These are phyloP conservation scores for Mirounga angustirostris DNA, from an alignment of 2,113 vertebrate species.

Conservation along the genomic window DNA sequence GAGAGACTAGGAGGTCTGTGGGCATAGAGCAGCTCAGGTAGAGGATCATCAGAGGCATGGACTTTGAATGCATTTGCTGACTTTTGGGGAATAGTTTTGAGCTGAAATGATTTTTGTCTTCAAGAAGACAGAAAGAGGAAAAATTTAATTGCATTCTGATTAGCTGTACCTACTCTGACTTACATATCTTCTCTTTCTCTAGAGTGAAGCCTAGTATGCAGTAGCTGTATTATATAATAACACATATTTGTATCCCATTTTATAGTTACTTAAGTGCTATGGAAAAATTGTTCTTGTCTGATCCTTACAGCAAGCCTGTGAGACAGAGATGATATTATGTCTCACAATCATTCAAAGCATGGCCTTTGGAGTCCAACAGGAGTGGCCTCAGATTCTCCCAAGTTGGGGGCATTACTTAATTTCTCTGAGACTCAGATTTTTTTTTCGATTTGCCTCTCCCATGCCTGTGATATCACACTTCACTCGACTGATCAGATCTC, in stretches of 20 bases:
- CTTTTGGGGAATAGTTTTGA: background rate
- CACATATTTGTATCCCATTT: background rate
- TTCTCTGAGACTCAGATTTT: background rate
- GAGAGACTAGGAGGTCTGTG: background rate
- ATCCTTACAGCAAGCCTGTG: background rate
- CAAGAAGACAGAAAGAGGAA: background rate
- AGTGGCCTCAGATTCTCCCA: background rate
- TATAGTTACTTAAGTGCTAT: background rate
- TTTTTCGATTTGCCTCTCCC: background rate
- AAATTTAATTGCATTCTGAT: background rate
- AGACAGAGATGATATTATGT: background rate
- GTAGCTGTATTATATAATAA: background rate
- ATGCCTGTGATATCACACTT: background rate
- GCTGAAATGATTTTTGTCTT: background rate
- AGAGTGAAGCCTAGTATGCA: background rate
- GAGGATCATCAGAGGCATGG: background rate
- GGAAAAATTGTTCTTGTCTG: background rate
- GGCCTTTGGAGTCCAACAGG: background rate
- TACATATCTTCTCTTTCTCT: background rate
- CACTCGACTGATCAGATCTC: background rate
- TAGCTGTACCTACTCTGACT: background rate
- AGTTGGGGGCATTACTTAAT: background rate
- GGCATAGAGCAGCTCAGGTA: background rate
- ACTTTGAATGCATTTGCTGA: background rate
- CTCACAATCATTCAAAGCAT: background rate